Conservation (phyloP, 2,888 invertebrate genomes). For the Callyntrura guangdongensis region DNA sequence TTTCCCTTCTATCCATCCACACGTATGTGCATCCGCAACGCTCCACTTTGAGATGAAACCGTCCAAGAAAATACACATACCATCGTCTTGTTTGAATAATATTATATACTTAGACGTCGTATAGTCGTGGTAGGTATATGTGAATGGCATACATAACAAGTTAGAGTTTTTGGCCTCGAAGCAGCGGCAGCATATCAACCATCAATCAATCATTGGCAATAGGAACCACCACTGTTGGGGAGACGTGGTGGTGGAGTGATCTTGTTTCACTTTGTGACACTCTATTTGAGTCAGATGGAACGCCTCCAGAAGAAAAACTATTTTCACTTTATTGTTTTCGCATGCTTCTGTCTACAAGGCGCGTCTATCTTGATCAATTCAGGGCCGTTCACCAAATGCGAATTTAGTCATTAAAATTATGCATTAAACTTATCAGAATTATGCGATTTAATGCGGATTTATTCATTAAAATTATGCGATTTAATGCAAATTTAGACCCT, state of each 20-base stretch:
- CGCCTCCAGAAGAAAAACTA: constrained; percentile 68
- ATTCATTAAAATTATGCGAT: no score
- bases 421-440: no score
- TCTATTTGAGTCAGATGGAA: constrained; percentile 72
- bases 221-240: constrained; percentile 57
- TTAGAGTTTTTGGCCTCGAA: constrained; percentile 62
- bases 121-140: constrained; percentile 11
- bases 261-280: constrained; percentile 68
- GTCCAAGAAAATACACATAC: constrained; percentile 27
- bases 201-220: constrained; percentile 83
- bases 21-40: constrained; percentile 50
- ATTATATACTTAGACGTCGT: no score
- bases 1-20: constrained; percentile 79
- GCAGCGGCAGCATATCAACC: constrained; percentile 77
- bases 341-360: neutral
- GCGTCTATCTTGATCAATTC: constrained; percentile 16
- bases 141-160: constrained; percentile 59
- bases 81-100: neutral
- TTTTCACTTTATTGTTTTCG: constrained; percentile 71
- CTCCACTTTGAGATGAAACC: constrained; percentile 60
- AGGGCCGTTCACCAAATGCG: no score
- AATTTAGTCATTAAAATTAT: no score
- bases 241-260: constrained; percentile 59
- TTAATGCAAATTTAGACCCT: no score
- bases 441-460: no score